These are phyloP conservation scores for Rhynchonycteris naso DNA, from an alignment of 2,797 vertebrate genomes.

Conservation along the genomic window DNA sequence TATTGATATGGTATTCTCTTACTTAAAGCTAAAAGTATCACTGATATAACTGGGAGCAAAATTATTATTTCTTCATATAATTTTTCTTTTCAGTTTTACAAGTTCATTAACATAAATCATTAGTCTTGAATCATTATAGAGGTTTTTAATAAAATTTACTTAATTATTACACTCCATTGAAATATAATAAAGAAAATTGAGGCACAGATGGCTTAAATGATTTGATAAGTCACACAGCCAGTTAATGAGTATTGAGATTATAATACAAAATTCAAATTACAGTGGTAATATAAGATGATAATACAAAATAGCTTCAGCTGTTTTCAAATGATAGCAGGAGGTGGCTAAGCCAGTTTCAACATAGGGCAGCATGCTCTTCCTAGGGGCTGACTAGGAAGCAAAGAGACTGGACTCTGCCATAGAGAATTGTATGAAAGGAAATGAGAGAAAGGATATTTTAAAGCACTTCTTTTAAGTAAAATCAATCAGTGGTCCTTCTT, in stretches of 20 bases:
- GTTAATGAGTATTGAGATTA: background rate
- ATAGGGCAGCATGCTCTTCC: background rate
- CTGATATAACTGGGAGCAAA: background rate
- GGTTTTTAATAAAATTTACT: background rate
- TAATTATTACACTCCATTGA: constrained; percentile 29
- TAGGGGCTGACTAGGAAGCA: background rate
- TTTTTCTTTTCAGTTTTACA: background rate
- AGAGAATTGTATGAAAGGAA: background rate
- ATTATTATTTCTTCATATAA: background rate
- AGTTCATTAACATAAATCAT: background rate
- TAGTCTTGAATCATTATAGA: background rate
- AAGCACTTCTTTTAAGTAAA: constrained; percentile 1
- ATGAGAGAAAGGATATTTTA: background rate
- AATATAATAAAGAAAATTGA: constrained; percentile 12
- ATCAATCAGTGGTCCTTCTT: background rate
- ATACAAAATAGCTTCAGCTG: background rate
- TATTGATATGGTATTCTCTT: background rate
- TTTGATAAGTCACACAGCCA: background rate
- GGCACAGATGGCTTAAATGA: background rate
- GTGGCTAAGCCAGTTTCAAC: background rate
- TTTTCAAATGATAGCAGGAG: background rate
- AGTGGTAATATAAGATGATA: background rate
- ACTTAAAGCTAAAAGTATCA: background rate
- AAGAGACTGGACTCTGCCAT: background rate
- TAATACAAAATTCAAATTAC: background rate